Evolutionary conservation across 2,113 vertebrate species (phyloP), one percentile per base, ranked within the genome.

Genomic region (Taurulus bubalis): DNA sequence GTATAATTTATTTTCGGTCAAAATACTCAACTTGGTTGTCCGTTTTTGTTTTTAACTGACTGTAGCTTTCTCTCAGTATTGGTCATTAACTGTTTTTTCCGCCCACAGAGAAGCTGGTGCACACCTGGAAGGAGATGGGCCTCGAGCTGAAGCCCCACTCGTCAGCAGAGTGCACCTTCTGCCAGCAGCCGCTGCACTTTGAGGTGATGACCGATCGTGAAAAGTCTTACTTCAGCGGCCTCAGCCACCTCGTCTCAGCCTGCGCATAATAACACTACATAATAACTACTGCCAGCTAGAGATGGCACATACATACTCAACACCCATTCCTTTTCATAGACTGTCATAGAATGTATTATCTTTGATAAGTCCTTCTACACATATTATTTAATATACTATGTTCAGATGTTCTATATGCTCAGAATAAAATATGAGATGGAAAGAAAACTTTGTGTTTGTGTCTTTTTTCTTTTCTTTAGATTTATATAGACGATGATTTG

Each of bases 161-260:
- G 0, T 96, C 97, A 0, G 97, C 94, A 0, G 97, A 99, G 84
- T 99, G 98, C 58, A 98, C 96, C 82, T 97, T 99, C 94, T 99
- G 98, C 84, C 95, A 96, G 79, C 94, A 96, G 90, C 98, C 98
- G 0, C 93, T 99, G n/a, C 98, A 99, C 77, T 98, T 99, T 11
- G 97, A 99, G 91, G 77, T 95, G 85, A 98, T 99, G 97, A 97
- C 96, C 11, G 98, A 98, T 49, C 77, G 97, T n/a, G 98, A 99
- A 85, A 96, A 91, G 73, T 95, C 97, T 40, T 99, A 96, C 92
- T 99, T 99, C 94, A 96, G 89, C 1, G 98, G 98, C 85, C 94
- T 99, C 90, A 99, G 98, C 92, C 97, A 96, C 82, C 85, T 95
- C 4, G 92, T 98, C 18, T 98, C 96, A 14, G 97, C 95, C 79